Percentiles rank a stretch among this genome's conserved stretches.
phyloP scores from a whole-genome alignment of 2,888 invertebrate genomes.

The Caenorhabditis sulstoni region DNA sequence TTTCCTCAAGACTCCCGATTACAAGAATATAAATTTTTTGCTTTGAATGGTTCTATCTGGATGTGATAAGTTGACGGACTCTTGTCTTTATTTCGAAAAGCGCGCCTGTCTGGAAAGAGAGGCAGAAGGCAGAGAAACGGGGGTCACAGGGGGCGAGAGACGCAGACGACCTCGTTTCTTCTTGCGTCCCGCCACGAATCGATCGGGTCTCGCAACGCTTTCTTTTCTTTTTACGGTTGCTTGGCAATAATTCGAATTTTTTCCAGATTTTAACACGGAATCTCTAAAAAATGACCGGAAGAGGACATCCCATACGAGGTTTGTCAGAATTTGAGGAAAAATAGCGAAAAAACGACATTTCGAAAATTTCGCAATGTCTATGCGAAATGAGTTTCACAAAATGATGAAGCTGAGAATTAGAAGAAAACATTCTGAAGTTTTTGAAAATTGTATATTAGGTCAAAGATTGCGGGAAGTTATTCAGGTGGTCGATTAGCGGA shows the following conservation, averaged over 20 bases:
- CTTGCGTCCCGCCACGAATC: conserved; percentile 50
- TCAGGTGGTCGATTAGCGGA: conserved; percentile 6
- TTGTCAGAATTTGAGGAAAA: conserved; percentile 7
- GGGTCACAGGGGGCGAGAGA: too few relatives aligned
- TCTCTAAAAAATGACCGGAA: conserved; percentile 29
- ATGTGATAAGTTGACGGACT: neutral
- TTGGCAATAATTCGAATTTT: conserved; percentile 8
- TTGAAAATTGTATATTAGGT: too few relatives aligned
- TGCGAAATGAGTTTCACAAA: too few relatives aligned
- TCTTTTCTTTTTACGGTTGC: conserved; percentile 19
- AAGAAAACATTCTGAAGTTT: too few relatives aligned
- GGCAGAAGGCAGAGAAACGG: too few relatives aligned
- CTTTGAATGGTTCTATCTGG: neutral
- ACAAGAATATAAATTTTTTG: neutral
- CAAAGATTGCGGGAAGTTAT: neutral
- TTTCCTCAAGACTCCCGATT: neutral
- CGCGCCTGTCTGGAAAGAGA: too few relatives aligned
- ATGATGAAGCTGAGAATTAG: too few relatives aligned
- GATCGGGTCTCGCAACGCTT: conserved; percentile 50
- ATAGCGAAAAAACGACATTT: neutral
- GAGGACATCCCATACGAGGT: conserved; percentile 36
- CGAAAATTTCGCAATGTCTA: conserved; percentile 1
- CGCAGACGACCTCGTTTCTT: conserved; percentile 9
- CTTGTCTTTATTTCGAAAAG: conserved; percentile 7
- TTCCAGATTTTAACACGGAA: conserved; percentile 14